phyloP scores from a whole-genome alignment of 2,888 invertebrate genomes.

The Agapostemon virescens region DNA sequence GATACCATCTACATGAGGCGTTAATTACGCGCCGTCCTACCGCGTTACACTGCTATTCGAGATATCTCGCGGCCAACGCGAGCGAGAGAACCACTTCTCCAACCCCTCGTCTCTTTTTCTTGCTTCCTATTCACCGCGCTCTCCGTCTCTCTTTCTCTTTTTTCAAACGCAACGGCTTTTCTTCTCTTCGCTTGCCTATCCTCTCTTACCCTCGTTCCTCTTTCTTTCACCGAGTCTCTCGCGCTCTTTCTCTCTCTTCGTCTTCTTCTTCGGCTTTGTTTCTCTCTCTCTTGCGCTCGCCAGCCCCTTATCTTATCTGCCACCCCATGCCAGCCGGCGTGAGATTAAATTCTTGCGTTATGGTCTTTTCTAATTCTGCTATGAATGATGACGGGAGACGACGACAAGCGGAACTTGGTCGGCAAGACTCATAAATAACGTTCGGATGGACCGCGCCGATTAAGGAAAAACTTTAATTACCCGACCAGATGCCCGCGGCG shows the following conservation, averaged over 20 bases:
- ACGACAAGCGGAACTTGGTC: neutral
- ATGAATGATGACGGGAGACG: neutral
- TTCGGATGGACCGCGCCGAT: slow-evolving; percentile 4
- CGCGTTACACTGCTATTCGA: slow-evolving; percentile 78
- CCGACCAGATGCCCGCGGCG: neutral
- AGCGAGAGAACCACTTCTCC: slow-evolving; percentile 19
- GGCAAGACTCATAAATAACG: neutral
- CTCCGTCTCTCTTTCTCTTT: neutral
- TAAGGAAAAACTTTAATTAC: slow-evolving; percentile 13
- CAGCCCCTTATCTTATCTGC: neutral
- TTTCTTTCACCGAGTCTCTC: too few relatives aligned
- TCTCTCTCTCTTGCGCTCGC: neutral
- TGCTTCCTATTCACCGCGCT: neutral
- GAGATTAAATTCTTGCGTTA: slow-evolving; percentile 23
- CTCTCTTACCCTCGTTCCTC: neutral
- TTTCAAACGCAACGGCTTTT: neutral
- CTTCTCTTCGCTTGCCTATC: neutral
- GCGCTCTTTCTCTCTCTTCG: too few relatives aligned
- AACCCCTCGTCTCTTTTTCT: slow-evolving; percentile 11
- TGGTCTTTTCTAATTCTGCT: neutral
- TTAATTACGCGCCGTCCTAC: slow-evolving; percentile 79
- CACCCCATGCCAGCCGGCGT: neutral
- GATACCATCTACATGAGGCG: slow-evolving; percentile 80
- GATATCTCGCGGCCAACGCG: slow-evolving; percentile 64
- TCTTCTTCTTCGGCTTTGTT: too few relatives aligned